These are phyloP conservation scores for Zaprionus tsacasi DNA, from an alignment of 1,140 invertebrate species.

Conservation along the genomic window DNA sequence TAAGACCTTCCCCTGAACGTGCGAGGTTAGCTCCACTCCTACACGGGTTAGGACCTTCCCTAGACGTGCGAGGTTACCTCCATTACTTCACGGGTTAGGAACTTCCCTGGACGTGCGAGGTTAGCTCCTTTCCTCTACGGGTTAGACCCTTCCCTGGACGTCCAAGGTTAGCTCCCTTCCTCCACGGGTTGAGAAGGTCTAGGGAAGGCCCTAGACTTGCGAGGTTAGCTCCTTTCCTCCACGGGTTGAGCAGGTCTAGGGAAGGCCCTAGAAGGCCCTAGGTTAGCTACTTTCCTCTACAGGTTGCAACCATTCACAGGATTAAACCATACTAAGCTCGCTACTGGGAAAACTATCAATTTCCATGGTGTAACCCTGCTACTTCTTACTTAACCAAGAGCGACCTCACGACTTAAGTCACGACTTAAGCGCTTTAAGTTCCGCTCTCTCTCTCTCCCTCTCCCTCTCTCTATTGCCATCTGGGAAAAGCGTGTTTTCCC, in stretches of 20 bases:
- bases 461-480: background rate
- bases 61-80: too few species aligned
- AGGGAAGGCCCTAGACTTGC: too few species aligned
- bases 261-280: too few species aligned
- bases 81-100: background rate
- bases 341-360: conserved; percentile 4
- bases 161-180: background rate
- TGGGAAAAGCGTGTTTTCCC: background rate
- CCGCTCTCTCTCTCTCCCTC: background rate
- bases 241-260: too few species aligned
- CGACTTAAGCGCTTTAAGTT: conserved; percentile 2
- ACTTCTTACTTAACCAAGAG: background rate
- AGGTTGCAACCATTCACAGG: background rate
- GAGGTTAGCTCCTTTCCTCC: background rate
- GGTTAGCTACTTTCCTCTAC: background rate
- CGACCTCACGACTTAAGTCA: background rate
- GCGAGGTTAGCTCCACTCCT: too few species aligned
- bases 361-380: background rate
- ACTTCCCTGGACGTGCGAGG: too few species aligned
- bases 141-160: too few species aligned
- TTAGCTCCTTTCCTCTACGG: background rate
- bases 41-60: too few species aligned
- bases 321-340: background rate
- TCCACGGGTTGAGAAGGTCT: too few species aligned
- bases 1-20: too few species aligned